Conservation (phyloP, 2,888 invertebrate species). For the Pristionchus arcanus region DNA sequence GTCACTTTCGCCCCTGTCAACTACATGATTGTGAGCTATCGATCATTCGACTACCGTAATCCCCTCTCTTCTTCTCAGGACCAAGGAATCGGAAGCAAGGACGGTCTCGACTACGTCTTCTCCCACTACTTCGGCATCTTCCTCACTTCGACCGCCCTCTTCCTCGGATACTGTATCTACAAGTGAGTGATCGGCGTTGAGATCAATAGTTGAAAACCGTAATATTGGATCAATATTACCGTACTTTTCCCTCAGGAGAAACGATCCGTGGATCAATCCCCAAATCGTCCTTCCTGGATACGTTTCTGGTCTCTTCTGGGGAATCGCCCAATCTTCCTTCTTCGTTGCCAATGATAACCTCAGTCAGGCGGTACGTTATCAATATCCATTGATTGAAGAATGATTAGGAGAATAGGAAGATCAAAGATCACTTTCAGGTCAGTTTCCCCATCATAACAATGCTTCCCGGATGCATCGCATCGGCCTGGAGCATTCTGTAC, state of each 20-base stretch:
- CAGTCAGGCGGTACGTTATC: constrained; percentile 76
- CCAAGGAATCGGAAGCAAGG: constrained; percentile 55
- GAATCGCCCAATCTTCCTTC: constrained; percentile 81
- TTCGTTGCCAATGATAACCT: constrained; percentile 82
- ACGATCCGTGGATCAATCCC: constrained; percentile 80
- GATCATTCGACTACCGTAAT: constrained; percentile 41
- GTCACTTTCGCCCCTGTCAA: constrained; percentile 81
- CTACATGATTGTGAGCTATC: constrained; percentile 79
- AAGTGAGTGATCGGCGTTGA: constrained; percentile 60
- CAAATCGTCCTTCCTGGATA: constrained; percentile 80
- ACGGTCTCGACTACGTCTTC: constrained; percentile 80
- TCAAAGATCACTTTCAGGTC: constrained; percentile 53
- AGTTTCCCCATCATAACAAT: constrained; percentile 82
- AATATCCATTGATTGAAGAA: neutral
- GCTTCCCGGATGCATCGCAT: constrained; percentile 81
- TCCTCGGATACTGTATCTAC: constrained; percentile 80
- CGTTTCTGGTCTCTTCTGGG: constrained; percentile 82
- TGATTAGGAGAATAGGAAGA: neutral
- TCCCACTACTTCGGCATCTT: constrained; percentile 81
- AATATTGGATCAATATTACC: neutral
- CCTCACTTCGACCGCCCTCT: constrained; percentile 79
- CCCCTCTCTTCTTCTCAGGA: constrained; percentile 23
- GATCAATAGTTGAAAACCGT: neutral
- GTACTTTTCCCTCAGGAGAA: constrained; percentile 67
- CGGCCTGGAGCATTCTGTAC: constrained; percentile 81